These are phyloP conservation scores for Mobula birostris DNA, from an alignment of 2,113 vertebrate genomes.

Conservation along the genomic window DNA sequence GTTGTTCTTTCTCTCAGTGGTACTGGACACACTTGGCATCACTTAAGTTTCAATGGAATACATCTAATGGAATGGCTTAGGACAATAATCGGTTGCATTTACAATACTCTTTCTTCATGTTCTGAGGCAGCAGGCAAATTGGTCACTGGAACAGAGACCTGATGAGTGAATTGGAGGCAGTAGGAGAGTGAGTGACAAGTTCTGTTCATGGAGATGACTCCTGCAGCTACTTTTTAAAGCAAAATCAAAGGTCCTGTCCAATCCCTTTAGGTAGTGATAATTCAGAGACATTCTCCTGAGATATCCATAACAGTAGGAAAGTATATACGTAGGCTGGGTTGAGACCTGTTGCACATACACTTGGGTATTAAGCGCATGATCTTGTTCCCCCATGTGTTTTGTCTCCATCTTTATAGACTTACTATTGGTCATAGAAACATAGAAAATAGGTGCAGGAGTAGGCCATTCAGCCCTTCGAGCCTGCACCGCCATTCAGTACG, in stretches of 20 bases:
- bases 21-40: neutral
- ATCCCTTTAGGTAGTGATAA: neutral
- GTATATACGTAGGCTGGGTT: too few relatives aligned
- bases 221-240: neutral
- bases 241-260: neutral
- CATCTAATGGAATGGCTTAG: neutral
- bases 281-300: neutral
- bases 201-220: neutral
- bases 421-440: too few relatives aligned
- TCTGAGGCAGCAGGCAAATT: neutral
- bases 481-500: too few relatives aligned
- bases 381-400: too few relatives aligned
- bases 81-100: neutral
- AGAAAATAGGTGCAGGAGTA: too few relatives aligned
- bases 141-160: neutral
- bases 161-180: neutral
- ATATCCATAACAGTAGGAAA: too few relatives aligned
- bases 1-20: neutral
- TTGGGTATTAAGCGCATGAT: too few relatives aligned
- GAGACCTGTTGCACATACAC: too few relatives aligned
- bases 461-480: too few relatives aligned
- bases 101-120: neutral
- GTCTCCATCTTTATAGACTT: too few relatives aligned
- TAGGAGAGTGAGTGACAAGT: neutral
- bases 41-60: neutral